Base-by-base conservation (phyloP, 2,888 invertebrate species). In the Baccha elongata region DNA sequence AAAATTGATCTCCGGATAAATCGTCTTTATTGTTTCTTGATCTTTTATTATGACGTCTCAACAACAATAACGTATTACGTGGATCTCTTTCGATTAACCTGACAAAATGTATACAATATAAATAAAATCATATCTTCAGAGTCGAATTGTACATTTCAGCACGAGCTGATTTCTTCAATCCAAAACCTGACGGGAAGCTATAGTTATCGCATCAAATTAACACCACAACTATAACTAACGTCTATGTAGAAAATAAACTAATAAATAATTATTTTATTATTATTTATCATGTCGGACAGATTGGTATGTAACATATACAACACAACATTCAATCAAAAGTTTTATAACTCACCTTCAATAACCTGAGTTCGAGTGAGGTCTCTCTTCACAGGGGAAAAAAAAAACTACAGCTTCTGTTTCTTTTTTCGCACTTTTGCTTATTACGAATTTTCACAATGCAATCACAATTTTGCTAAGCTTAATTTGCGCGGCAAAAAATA, bases 331-430 rank as follows among this genome's bases (percentile, higher is more conserved):
- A 6, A 52, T 52, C 6, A 19, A 37, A 23, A 37, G 13, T 55
- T 40, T 19, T 55, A 15, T 40, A 60, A 60, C 60, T 60, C 60
- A 60, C 60, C 60, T 60, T 42, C n/a, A 29, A 19, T 29, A 13
- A 10, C 26, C 40, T 26, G 37, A 10, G 13, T 37, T 17, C 42
- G 26, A 26, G 10, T 23, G 10, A 23, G 40, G 15, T 44, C 44
- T 44, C 44, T 15, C 8, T 5, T 40, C 7, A 42, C 58, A 8
- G 19, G 5, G 5, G 17, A 55, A 40, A 37, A 19, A 40, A 32
- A 52, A 52, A 32, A 29, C 11, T 17, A 15, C 11, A 19, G 21
- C 8, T 40, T 13, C 1, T 37, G 21, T 60, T 17, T 10, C 1
- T 3, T 50, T 50, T 60, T 44, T 44, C 60, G 44, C 60, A 44